phyloP scores from a whole-genome alignment of 2,888 invertebrate species.

The Apodemia zela region DNA sequence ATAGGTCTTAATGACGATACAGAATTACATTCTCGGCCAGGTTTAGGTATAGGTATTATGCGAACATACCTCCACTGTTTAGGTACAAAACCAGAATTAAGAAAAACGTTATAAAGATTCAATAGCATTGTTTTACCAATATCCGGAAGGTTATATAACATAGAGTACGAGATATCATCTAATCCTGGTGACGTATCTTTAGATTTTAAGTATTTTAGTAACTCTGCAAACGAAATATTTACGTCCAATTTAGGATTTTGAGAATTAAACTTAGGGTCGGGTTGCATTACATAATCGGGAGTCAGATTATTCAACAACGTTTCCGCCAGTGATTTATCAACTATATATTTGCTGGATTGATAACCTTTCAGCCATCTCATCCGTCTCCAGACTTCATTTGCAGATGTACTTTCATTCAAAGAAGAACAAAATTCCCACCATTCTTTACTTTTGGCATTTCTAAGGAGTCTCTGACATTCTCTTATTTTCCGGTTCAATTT shows the following conservation, averaged over 20 bases:
- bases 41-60: constrained; percentile 15
- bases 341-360: neutral
- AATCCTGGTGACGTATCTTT: constrained; percentile 18
- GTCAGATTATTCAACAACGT: constrained; percentile 18
- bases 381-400: constrained; percentile 18
- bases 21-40: neutral
- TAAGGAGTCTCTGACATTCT: constrained; percentile 6
- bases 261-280: constrained; percentile 16
- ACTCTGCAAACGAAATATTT: constrained; percentile 8
- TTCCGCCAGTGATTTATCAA: constrained; percentile 14
- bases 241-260: constrained; percentile 4
- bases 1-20: constrained; percentile 16
- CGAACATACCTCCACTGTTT: constrained; percentile 6
- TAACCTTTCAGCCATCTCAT: constrained; percentile 21
- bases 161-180: constrained; percentile 21
- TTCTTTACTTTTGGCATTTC: neutral
- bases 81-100: neutral
- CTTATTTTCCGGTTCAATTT: constrained; percentile 15
- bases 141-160: constrained; percentile 18
- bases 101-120: neutral
- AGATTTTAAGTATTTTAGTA: constrained; percentile 18
- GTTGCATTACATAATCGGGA: constrained; percentile 18
- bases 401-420: neutral
- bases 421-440: too few species aligned
- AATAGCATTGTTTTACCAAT: constrained; percentile 1